These are phyloP conservation scores for Osmerus mordax DNA, from an alignment of 2,113 vertebrate genomes.

Conservation along the genomic window DNA sequence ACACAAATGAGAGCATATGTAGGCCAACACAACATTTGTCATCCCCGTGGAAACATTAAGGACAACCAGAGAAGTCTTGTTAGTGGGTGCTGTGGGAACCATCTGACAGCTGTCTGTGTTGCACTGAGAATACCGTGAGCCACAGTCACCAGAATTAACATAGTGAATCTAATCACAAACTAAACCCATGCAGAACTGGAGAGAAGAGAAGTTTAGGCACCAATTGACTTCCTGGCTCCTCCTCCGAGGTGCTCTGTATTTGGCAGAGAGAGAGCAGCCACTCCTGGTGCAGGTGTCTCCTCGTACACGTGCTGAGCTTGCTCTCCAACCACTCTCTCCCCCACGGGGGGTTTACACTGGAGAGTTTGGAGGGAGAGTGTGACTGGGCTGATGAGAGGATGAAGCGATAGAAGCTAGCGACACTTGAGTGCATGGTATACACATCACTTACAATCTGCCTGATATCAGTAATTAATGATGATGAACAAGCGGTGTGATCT, in stretches of 20 bases:
- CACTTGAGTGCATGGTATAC: slow-evolving; percentile 49
- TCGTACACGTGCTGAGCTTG: neutral
- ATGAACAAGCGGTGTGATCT: slow-evolving; percentile 60
- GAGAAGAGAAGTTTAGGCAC: neutral
- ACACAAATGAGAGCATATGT: neutral
- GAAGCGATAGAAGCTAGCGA: slow-evolving; percentile 29
- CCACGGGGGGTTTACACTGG: neutral
- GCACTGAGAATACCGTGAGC: slow-evolving; percentile 22
- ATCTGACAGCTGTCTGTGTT: slow-evolving; percentile 42
- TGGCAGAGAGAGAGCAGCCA: neutral
- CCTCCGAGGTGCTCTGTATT: neutral
- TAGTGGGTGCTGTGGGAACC: slow-evolving; percentile 35
- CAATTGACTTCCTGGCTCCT: neutral
- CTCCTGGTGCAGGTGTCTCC: neutral
- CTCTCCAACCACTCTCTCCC: neutral
- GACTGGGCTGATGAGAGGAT: slow-evolving; percentile 41
- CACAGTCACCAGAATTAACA: slow-evolving; percentile 33
- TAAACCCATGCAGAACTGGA: neutral
- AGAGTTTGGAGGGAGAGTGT: slow-evolving; percentile 16
- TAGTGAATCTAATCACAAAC: neutral
- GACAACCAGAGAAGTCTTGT: neutral
- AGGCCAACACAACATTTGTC: neutral
- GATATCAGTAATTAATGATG: slow-evolving; percentile 68
- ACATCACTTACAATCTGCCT: slow-evolving; percentile 60
- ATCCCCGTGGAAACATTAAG: neutral